Percentiles rank a stretch among this genome's conserved stretches.
Conservation (phyloP, 2,888 invertebrate genomes). For the Sinohyriopsis cumingii region DNA sequence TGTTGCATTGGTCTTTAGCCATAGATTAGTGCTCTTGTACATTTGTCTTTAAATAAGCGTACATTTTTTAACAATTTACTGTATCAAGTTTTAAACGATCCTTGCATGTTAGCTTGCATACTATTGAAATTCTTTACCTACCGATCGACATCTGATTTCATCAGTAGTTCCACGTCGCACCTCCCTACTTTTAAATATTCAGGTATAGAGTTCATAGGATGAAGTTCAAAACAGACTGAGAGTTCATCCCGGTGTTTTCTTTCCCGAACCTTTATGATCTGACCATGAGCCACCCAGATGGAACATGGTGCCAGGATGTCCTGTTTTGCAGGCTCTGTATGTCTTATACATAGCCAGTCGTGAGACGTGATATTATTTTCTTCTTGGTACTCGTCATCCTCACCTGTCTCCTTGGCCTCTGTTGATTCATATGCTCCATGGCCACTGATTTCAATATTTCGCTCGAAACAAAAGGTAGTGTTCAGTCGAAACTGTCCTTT, state of each 20-base stretch:
- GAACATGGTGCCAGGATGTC: background rate
- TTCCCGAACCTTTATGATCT: slow-evolving; percentile 13
- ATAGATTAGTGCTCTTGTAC: too few species aligned
- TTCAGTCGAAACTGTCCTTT: slow-evolving; percentile 20
- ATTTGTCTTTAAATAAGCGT: too few species aligned
- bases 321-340: too few species aligned
- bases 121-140: slow-evolving; percentile 22
- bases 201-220: too few species aligned
- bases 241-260: background rate
- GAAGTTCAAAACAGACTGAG: too few species aligned
- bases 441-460: slow-evolving; percentile 29
- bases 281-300: slow-evolving; percentile 23
- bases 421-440: background rate
- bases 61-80: too few species aligned
- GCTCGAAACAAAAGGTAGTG: slow-evolving; percentile 17
- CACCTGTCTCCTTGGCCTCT: slow-evolving; percentile 24
- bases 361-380: background rate
- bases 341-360: slow-evolving; percentile 24
- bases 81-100: too few species aligned
- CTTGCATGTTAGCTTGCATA: too few species aligned
- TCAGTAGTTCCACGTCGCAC: too few species aligned
- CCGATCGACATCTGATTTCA: too few species aligned
- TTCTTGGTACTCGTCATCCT: slow-evolving; percentile 1
- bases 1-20: too few species aligned
- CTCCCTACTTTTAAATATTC: too few species aligned